Base-by-base conservation (phyloP, 2,797 vertebrate species). In the Antennarius maculatus region DNA sequence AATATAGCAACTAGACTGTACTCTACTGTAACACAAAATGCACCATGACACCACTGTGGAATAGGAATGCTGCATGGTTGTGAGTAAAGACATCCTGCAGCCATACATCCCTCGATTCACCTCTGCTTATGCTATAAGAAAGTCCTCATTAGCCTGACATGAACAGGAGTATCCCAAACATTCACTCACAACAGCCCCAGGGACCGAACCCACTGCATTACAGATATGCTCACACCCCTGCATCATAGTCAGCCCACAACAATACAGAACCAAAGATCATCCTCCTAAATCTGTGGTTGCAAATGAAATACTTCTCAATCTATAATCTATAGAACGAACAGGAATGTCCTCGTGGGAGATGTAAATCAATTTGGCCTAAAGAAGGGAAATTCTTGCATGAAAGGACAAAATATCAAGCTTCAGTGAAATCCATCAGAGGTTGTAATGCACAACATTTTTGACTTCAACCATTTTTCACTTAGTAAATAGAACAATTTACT, bases 61-160 rank as follows among this genome's bases (percentile, higher is more conserved):
- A 55, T 5, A 49, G 61, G 27, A 55, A 52, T n/a, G 45, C 61
- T 66, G 42, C 37, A 9, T 50, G 42, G 60, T 50, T 37, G 53
- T 69, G 6, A 14, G 49, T 46, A 28, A 12, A n/a, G 65, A 66
- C 55, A 59, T 47, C 71, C 57, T 86, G 65, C 74, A 76, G 79
- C 65, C 48, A 61, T 59, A 76, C 56, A 62, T 13, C 47, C 58
- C 59, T 31, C n/a, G 17, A 59, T 72, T 53, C 68, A 65, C 54
- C 73, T 71, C 43, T 74, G 27, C 74, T 73, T 66, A 79, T 59
- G 61, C 66, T 73, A 86, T 75, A 73, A 81, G 75, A 75, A 85
- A 82, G 77, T 71, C 76, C 76, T 83, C 57, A 65, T 81, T 74
- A 74, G 68, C 75, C 70, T 50, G 61, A 74, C 55, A 41, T 59